These are phyloP conservation scores for Asarcornis scutulata DNA, from an alignment of 2,113 vertebrate genomes.

Conservation along the genomic window DNA sequence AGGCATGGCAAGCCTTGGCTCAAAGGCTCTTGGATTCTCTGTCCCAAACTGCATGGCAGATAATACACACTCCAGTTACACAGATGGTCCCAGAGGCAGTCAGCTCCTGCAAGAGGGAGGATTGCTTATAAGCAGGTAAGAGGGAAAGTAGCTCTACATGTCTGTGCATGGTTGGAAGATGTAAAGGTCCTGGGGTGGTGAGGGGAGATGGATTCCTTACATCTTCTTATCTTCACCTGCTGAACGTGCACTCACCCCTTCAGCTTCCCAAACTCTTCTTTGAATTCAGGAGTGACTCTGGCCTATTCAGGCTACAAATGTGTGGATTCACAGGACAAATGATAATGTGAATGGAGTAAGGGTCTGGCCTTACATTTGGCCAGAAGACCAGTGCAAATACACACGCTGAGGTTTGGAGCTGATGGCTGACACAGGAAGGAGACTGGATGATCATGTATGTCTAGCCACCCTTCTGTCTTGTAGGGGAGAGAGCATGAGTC, in stretches of 20 bases:
- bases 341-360: background rate
- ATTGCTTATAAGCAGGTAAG: background rate
- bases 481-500: background rate
- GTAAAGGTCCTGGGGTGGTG: background rate
- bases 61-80: background rate
- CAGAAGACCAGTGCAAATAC: background rate
- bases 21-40: background rate
- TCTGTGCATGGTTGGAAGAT: background rate
- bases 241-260: background rate
- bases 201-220: background rate
- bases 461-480: background rate
- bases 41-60: background rate
- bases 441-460: background rate
- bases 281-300: background rate
- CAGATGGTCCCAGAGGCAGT: accelerated
- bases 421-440: background rate
- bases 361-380: background rate
- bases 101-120: background rate
- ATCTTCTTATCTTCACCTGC: background rate
- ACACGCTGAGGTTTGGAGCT: background rate
- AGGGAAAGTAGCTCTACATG: background rate
- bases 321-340: background rate
- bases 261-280: background rate
- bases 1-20: background rate
- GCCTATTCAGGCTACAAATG: background rate